Evolutionary conservation across 2,888 invertebrate genomes (phyloP), one percentile per base, ranked within the genome.

Genomic region (Ormia ochracea): DNA sequence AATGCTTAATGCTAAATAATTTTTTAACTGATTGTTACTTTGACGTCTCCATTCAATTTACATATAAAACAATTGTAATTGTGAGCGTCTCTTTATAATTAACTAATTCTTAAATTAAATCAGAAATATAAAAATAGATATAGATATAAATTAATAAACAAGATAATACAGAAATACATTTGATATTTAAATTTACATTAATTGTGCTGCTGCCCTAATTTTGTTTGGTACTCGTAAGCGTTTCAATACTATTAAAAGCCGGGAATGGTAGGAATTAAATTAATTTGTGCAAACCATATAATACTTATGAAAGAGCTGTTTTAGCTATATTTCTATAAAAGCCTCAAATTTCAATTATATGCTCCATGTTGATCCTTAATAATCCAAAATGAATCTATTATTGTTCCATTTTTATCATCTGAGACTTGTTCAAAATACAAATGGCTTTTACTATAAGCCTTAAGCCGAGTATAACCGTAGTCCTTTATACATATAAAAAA

Each of bases 391-490:
- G 91, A 90, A 88, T 95, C 95, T 81, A 95, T 92, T 56, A 94
- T 91, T 79, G 91, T 90, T 1, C 94, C 95, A 21, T 91, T 87
- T 82, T 92, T 91, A 83, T 95, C 94, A 83, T 94, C 95, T 4
- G 94, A 94, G 69, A 95, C 93, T 92, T 99, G 98, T 87, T 98
- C 96, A 82, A 97, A 90, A 88, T 96, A 93, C 43, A 99, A 88
- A 90, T 99, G 99, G 0, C 96, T 95, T 10, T 86, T 87, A 90
- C 99, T 99, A 85, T 92, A 90, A 0, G 94, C 94, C 84, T 92
- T 92, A 90, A 99, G 91, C 70, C 96, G 91, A 1, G 96, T 96
- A 89, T 97, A 99, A 0, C 99, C 98, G 90, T 98, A 99, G 90
- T 98, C 98, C 70, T 87, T 45, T 23, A 65, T 50, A 48, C 6